phyloP scores from a whole-genome alignment of 1,140 invertebrate species.

The Uloborus diversus region DNA sequence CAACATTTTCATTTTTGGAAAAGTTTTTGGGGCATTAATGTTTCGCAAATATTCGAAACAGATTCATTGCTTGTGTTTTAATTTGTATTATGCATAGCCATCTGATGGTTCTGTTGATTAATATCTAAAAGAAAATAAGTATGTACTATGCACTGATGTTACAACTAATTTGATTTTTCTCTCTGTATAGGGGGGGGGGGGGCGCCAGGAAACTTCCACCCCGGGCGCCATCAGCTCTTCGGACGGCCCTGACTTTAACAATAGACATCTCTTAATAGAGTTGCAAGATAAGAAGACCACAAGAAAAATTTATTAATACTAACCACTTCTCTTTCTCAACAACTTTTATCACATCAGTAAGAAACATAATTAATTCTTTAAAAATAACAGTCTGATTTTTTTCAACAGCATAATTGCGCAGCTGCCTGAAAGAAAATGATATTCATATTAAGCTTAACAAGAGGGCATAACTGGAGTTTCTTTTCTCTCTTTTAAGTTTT shows the following conservation, averaged over 20 bases:
- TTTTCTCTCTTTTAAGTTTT: not conserved
- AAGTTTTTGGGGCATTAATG: too few species aligned
- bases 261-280: not conserved
- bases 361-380: conserved; percentile 36
- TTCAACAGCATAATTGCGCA: not conserved
- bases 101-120: too few species aligned
- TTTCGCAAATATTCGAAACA: too few species aligned
- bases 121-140: too few species aligned
- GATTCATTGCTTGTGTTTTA: too few species aligned
- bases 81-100: too few species aligned
- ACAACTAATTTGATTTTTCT: not conserved
- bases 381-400: conserved; percentile 8
- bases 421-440: not conserved
- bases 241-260: too few species aligned
- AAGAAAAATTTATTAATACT: not conserved
- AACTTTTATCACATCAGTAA: not conserved
- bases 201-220: too few species aligned
- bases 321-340: conserved; percentile 21
- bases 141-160: not conserved
- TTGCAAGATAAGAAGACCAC: not conserved
- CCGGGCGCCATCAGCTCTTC: too few species aligned
- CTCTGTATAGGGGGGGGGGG: not conserved
- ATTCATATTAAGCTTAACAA: not conserved
- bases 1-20: too few species aligned
- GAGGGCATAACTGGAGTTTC: not conserved